These are phyloP conservation scores for Pachyseris speciosa DNA, from an alignment of 64 coral and sea anemone genomes.

Conservation along the genomic window DNA sequence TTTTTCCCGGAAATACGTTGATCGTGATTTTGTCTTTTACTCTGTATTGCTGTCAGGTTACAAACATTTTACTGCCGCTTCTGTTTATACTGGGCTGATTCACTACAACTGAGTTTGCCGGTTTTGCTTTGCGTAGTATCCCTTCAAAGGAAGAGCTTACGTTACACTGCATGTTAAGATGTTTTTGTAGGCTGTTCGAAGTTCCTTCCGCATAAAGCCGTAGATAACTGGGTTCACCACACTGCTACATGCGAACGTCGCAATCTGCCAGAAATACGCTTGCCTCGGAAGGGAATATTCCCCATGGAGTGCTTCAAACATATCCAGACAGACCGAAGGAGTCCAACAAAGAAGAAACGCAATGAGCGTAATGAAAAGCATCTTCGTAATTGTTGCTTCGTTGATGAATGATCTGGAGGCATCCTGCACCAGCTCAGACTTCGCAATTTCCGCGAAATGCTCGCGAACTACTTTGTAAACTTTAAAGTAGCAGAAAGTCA, in stretches of 20 bases:
- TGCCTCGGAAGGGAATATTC: constrained; percentile 4
- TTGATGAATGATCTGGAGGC: neutral
- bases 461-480: constrained; percentile 5
- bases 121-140: too few species aligned
- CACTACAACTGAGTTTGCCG: too few species aligned
- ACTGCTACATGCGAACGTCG: neutral
- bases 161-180: neutral
- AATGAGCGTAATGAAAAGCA: constrained; percentile 6
- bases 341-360: constrained; percentile 22
- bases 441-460: constrained; percentile 24
- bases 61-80: too few species aligned
- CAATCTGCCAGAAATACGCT: constrained; percentile 7
- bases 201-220: constrained; percentile 18
- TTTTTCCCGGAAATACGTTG: too few species aligned
- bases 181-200: neutral
- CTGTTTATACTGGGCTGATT: too few species aligned
- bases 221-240: constrained; percentile 18
- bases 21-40: too few species aligned
- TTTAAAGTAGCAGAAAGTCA: constrained; percentile 18
- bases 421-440: neutral
- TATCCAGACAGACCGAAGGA: neutral
- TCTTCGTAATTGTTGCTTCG: constrained; percentile 10
- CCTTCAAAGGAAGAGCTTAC: neutral
- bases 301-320: constrained; percentile 1
- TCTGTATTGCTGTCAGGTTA: too few species aligned